Evolutionary conservation across 2,113 vertebrate genomes (phyloP).

Genomic region (Junco hyemalis): DNA sequence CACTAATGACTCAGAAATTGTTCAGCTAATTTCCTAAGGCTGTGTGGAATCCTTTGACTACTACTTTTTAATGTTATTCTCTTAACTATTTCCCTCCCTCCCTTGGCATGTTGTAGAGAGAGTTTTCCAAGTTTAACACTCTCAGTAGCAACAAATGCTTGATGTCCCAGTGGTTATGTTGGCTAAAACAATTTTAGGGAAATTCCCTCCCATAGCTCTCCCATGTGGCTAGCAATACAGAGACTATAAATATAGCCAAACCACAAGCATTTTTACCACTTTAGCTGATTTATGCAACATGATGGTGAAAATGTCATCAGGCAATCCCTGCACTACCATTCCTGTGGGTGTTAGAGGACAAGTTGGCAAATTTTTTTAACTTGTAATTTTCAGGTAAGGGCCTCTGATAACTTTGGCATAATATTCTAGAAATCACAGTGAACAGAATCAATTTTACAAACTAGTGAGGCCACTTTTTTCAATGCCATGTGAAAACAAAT

Average conservation of each 20-base stretch:
- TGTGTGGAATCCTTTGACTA: background rate
- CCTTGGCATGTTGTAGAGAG: background rate
- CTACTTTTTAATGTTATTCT: background rate
- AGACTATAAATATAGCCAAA: conserved; percentile 37
- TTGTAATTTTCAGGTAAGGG: background rate
- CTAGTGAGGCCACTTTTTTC: background rate
- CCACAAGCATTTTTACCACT: conserved; percentile 60
- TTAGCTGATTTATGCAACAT: conserved; percentile 21
- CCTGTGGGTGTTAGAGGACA: background rate
- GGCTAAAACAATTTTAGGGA: conserved; percentile 15
- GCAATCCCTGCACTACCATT: background rate
- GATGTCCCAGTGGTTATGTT: background rate
- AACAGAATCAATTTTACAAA: background rate
- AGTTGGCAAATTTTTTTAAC: background rate
- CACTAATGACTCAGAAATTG: background rate
- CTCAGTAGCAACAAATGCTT: conserved; percentile 1
- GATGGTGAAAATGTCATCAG: conserved; percentile 27
- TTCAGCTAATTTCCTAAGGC: background rate
- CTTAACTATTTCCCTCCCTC: background rate
- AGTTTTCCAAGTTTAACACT: conserved; percentile 21
- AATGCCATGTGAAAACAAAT: background rate
- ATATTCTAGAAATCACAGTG: background rate
- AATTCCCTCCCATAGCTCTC: conserved; percentile 18
- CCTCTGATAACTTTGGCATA: background rate
- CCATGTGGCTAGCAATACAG: conserved; percentile 32